A percentile compares a stretch with the other conserved stretches of the same genome.
Conservation (phyloP, 2,888 invertebrate genomes). For the Sclerodermus sp. region DNA sequence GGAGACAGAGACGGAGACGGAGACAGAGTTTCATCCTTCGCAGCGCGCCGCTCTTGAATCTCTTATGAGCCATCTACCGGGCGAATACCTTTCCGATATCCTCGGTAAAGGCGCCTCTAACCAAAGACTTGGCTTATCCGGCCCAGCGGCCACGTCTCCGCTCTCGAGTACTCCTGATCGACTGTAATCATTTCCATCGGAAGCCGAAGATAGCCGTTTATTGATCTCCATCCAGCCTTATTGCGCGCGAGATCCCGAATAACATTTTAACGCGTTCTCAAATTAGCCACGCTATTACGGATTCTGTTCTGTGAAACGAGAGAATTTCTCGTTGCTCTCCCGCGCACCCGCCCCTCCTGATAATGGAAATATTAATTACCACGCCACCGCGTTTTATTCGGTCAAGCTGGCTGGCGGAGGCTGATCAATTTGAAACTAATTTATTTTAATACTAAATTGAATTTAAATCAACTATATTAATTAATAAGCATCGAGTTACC, state of each 20-base stretch:
- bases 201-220: background rate
- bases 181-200: background rate
- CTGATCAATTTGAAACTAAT: too few species aligned
- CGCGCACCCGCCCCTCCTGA: too few species aligned
- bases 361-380: too few species aligned
- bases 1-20: too few species aligned
- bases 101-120: conserved; percentile 19
- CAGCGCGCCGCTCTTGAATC: conserved; percentile 24
- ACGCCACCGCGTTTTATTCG: too few species aligned
- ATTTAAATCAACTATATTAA: too few species aligned
- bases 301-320: too few species aligned
- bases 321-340: too few species aligned
- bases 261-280: background rate
- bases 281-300: too few species aligned
- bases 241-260: background rate
- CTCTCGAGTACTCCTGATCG: conserved; percentile 2
- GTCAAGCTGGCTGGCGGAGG: too few species aligned
- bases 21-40: conserved; percentile 23
- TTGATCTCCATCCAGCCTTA: background rate
- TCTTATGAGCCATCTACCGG: conserved; percentile 22
- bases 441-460: too few species aligned
- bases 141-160: conserved; percentile 16
- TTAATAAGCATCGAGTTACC: too few species aligned
- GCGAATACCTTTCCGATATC: conserved; percentile 18
- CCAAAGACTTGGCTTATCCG: conserved; percentile 24